Conservation (phyloP, 2,113 vertebrate species). For the Danionella cerebrum region DNA sequence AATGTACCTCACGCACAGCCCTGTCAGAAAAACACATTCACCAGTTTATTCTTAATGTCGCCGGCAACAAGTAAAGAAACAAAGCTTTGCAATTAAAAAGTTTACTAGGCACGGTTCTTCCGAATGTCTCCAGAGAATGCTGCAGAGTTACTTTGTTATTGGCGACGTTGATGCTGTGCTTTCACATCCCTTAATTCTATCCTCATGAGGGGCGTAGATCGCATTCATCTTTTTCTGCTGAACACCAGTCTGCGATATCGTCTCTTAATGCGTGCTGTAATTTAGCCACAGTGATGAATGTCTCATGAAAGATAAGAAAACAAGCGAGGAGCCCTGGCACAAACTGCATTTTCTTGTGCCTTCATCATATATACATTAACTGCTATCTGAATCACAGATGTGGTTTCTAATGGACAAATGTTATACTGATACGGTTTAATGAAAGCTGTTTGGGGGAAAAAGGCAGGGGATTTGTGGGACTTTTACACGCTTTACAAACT, state of each 20-base stretch:
- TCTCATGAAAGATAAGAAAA: conserved; percentile 54
- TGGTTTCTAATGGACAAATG: neutral
- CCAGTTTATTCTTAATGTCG: conserved; percentile 48
- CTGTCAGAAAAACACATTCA: conserved; percentile 43
- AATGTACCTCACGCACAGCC: conserved; percentile 47
- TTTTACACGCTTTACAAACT: too few species aligned
- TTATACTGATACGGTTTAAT: too few species aligned
- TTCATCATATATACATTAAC: conserved; percentile 12
- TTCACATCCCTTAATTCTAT: conserved; percentile 56
- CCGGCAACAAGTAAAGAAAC: conserved; percentile 58
- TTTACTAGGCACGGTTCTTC: conserved; percentile 51
- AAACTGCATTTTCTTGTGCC: conserved; percentile 43
- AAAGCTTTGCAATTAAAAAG: conserved; percentile 62
- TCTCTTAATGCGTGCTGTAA: conserved; percentile 68
- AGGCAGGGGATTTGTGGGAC: too few species aligned
- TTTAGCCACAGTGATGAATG: conserved; percentile 65
- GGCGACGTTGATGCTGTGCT: conserved; percentile 50
- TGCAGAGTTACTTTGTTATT: conserved; percentile 60
- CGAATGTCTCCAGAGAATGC: conserved; percentile 54
- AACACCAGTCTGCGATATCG: conserved; percentile 60
- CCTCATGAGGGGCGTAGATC: conserved; percentile 63
- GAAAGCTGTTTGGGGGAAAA: too few species aligned
- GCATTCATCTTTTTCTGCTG: conserved; percentile 56
- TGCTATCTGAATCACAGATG: conserved; percentile 2
- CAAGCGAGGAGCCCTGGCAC: conserved; percentile 32